Conservation (phyloP, 1,140 invertebrate genomes). For the Lysiphlebus fabarum region DNA sequence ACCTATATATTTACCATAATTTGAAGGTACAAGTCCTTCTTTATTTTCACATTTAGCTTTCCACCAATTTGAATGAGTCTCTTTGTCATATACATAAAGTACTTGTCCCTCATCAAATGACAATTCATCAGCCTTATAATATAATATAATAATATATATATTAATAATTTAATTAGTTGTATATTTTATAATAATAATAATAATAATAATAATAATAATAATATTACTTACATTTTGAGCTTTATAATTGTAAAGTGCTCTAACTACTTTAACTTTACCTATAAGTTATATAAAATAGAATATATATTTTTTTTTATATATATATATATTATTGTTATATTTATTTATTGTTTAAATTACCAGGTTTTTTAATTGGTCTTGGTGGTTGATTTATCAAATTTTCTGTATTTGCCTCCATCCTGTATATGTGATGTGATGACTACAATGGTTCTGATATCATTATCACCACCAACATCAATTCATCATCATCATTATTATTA, state of each 20-base stretch:
- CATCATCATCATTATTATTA: too few species aligned
- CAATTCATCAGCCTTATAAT: constrained; percentile 46
- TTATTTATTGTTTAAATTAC: constrained; percentile 32
- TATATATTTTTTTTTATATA: too few species aligned
- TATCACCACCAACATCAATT: too few species aligned
- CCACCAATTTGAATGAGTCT: constrained; percentile 61
- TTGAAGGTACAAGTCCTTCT: constrained; percentile 64
- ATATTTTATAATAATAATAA: too few species aligned
- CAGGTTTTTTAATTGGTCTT: constrained; percentile 43
- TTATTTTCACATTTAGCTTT: constrained; percentile 62
- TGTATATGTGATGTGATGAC: too few species aligned
- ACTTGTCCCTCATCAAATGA: constrained; percentile 69
- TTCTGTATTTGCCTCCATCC: not conserved
- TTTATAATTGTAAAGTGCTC: constrained; percentile 60
- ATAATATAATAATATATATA: constrained; percentile 17
- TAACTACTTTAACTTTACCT: constrained; percentile 64
- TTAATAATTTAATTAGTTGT: constrained; percentile 3
- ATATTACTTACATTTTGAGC: constrained; percentile 59
- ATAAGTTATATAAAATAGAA: constrained; percentile 15
- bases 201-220: too few species aligned
- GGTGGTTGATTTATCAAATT: constrained; percentile 34
- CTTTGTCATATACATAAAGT: constrained; percentile 63
- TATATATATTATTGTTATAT: constrained; percentile 15
- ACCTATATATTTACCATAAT: constrained; percentile 59
- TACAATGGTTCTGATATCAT: too few species aligned